A percentile compares a stretch with the other conserved stretches of the same genome.
Conservation (phyloP, 35 echinoderm and acorn worm species). For the Acanthaster planci region DNA sequence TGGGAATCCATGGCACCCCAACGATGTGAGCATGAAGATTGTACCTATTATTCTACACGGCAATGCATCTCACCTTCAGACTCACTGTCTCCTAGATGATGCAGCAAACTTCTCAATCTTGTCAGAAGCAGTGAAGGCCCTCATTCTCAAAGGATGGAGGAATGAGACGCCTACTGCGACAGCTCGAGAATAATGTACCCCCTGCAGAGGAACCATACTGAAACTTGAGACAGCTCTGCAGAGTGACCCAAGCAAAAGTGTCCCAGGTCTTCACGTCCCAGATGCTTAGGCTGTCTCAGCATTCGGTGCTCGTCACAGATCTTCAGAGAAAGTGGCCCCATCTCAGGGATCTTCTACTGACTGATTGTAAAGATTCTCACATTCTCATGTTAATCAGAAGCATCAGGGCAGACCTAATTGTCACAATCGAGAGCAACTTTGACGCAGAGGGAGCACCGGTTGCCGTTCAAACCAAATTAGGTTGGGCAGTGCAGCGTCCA, state of each 20-base stretch:
- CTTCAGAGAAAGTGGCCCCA: background rate
- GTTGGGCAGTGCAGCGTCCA: too few species aligned
- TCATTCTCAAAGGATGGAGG: background rate
- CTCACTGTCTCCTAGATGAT: background rate
- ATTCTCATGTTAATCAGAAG: too few species aligned
- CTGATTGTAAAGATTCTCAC: background rate
- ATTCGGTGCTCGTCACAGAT: background rate
- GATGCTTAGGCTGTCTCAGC: too few species aligned
- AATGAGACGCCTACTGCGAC: background rate
- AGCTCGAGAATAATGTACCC: background rate
- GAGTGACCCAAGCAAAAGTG: background rate
- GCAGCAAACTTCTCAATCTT: background rate
- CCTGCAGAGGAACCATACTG: too few species aligned
- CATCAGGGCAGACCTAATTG: background rate
- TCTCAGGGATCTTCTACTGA: background rate
- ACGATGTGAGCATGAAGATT: too few species aligned
- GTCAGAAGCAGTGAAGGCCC: background rate
- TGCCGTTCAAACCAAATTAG: too few species aligned
- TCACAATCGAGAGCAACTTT: too few species aligned
- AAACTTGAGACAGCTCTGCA: too few species aligned
- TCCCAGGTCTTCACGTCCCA: background rate
- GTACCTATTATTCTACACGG: too few species aligned
- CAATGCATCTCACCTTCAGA: too few species aligned
- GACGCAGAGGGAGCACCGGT: too few species aligned
- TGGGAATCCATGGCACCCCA: background rate